Evolutionary conservation across 2,888 invertebrate species (phyloP), one percentile per base, ranked within the genome.

Genomic region (Leptura quadrifasciata): DNA sequence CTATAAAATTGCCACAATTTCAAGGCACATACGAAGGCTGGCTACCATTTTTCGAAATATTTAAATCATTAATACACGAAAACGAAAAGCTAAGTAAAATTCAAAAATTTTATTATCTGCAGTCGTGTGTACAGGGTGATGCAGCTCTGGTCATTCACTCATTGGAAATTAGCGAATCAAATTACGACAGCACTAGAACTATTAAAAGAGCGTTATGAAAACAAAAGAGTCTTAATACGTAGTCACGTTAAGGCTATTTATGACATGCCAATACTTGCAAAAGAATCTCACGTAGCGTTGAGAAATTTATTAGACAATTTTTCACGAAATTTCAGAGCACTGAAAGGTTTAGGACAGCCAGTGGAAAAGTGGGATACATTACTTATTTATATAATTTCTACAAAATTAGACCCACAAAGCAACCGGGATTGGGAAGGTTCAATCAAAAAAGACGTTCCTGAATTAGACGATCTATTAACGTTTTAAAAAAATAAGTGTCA

Each of bases 361-460:
- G 47, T 47, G 3, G 47, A 47, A 47, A 47, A 2, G 3, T 47
- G 47, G 47, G 47, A 47, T 8, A 47, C 47, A 10, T 47, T 47
- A 8, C 47, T 47, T n/a, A 47, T 47, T 47, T 8, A 47, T 24
- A 2, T 24, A 3, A 24, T 24, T 52, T 67, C 72, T 0, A 67
- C 52, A 60, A 79, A 79, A 72, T 57, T 80, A 47, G 76, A 77
- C 27, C 21, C 58, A 21, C 52, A 54, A 17, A 74, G 74, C 3
- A 58, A 68, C 18, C 57, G 58, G 20, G 77, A 76, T n/a, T 78
- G 76, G 74, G 76, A 76, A 67, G 54, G 67, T 31, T 60, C 55
- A 15, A 72, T 63, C 65, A 73, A 69, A 75, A 73, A 54, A 15
- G 67, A 73, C 18, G n/a, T 52, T 6, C 75, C 76, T 2, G 75